These are phyloP conservation scores for Chrysolina haemoptera DNA, from an alignment of 2,888 invertebrate genomes.

Conservation along the genomic window DNA sequence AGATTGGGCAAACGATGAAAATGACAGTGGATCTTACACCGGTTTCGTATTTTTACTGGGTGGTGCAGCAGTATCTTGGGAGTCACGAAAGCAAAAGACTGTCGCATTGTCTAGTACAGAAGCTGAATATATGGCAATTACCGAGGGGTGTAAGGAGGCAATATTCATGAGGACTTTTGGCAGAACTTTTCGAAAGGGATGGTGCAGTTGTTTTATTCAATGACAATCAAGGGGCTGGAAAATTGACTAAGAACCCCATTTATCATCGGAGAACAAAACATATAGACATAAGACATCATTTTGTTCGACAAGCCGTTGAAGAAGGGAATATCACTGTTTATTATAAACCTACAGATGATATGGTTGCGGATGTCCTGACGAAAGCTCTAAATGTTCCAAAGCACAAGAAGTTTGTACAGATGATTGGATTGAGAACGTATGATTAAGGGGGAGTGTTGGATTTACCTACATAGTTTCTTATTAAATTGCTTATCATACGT, in stretches of 20 bases:
- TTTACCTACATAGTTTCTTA: too few species aligned
- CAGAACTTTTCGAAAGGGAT: background rate
- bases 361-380: background rate
- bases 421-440: background rate
- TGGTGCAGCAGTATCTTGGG: slow-evolving; percentile 55
- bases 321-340: background rate
- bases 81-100: slow-evolving; percentile 57
- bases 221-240: background rate
- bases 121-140: slow-evolving; percentile 57
- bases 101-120: slow-evolving; percentile 55
- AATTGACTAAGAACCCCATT: background rate
- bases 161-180: background rate
- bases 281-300: background rate
- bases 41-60: slow-evolving; percentile 56
- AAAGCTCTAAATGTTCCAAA: background rate
- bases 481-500: too few species aligned
- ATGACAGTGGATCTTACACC: slow-evolving; percentile 64
- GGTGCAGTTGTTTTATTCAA: background rate
- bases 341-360: background rate
- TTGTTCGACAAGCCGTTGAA: background rate
- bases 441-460: background rate
- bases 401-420: background rate
- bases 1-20: slow-evolving; percentile 41
- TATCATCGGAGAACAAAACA: background rate
- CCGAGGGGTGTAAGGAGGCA: slow-evolving; percentile 43